Evolutionary conservation across 2,113 vertebrate genomes (phyloP).

Genomic region (Gasterosteus aculeatus): DNA sequence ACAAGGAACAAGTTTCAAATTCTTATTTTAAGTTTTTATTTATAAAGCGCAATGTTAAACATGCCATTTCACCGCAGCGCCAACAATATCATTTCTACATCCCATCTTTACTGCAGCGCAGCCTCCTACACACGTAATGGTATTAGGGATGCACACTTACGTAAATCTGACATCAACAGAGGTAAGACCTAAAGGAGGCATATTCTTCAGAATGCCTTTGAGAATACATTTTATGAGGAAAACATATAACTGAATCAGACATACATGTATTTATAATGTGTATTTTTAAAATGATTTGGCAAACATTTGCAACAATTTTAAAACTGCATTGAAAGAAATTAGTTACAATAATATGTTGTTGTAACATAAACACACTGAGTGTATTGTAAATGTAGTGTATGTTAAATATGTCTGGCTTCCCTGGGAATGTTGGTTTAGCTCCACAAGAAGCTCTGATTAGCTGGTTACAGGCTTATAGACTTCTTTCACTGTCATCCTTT

Average conservation of each 20-base stretch:
- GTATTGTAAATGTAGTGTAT: neutral
- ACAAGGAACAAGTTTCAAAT: slow-evolving; percentile 12
- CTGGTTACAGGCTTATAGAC: neutral
- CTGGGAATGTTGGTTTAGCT: neutral
- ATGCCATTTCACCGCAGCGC: slow-evolving; percentile 12
- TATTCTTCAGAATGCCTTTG: neutral
- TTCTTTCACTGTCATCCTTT: neutral
- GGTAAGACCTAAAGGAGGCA: neutral
- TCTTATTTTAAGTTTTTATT: neutral
- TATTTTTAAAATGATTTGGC: neutral
- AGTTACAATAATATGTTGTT: neutral
- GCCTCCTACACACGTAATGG: slow-evolving; percentile 45
- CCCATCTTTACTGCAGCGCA: slow-evolving; percentile 32
- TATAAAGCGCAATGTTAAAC: slow-evolving; percentile 30
- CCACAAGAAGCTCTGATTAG: neutral
- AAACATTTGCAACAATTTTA: neutral
- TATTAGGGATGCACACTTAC: slow-evolving; percentile 50
- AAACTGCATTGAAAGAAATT: slow-evolving; percentile 1
- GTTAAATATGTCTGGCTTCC: neutral
- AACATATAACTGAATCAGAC: neutral
- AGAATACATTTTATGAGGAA: neutral
- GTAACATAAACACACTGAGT: neutral
- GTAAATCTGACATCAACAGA: slow-evolving; percentile 40
- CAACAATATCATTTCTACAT: slow-evolving; percentile 27
- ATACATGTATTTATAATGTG: neutral